Evolutionary conservation across 2,113 vertebrate genomes (phyloP).

Genomic region (Puffinus mauretanicus): DNA sequence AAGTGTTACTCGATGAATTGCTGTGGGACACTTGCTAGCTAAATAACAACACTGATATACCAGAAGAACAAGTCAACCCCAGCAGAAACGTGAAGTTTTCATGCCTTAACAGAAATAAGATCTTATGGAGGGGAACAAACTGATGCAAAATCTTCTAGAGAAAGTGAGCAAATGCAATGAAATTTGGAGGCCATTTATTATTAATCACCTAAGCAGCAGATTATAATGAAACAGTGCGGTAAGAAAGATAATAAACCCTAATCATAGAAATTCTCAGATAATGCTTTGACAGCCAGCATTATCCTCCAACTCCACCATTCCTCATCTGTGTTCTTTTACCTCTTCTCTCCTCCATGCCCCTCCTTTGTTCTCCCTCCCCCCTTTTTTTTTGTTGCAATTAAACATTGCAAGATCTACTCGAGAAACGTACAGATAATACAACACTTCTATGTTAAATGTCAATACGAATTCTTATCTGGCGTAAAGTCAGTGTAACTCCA

Average conservation of each 20-base stretch:
- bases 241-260: not conserved
- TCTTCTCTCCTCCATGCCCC: not conserved
- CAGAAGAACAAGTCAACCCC: not conserved
- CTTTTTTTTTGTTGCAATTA: not conserved
- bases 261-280: not conserved
- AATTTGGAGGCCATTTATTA: conserved; percentile 14
- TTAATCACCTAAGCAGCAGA: not conserved
- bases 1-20: not conserved
- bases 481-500: not conserved
- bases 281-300: not conserved
- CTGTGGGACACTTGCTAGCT: not conserved
- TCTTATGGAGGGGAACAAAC: not conserved
- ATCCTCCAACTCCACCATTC: not conserved
- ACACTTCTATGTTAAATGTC: not conserved
- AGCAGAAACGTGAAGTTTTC: not conserved
- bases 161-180: not conserved
- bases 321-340: not conserved
- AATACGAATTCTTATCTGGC: not conserved
- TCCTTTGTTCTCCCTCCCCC: not conserved
- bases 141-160: not conserved
- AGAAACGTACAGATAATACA: not conserved
- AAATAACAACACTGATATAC: not conserved
- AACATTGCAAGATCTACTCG: not conserved
- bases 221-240: not conserved
- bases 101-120: not conserved